Percentiles rank a stretch among this genome's conserved stretches.
These are phyloP conservation scores for Athalia cordata DNA, from an alignment of 2,888 invertebrate species.

Conservation along the genomic window DNA sequence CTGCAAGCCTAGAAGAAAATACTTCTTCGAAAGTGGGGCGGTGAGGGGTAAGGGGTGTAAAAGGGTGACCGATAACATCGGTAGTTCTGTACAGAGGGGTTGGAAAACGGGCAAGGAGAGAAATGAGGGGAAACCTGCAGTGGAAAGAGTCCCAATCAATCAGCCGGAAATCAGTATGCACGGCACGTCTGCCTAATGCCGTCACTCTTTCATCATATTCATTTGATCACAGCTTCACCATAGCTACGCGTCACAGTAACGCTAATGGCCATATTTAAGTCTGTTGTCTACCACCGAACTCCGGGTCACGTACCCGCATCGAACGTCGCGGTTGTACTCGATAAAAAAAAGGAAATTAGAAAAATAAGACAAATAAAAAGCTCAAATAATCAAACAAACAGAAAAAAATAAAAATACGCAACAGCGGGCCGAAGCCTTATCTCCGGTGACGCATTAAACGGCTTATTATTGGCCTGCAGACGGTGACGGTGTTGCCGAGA, in stretches of 20 bases:
- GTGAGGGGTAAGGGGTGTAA: neutral
- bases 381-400: too few relatives aligned
- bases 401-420: too few relatives aligned
- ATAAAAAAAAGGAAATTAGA: too few relatives aligned
- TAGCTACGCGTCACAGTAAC: slow-evolving; percentile 60
- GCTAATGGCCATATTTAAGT: slow-evolving; percentile 69
- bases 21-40: slow-evolving; percentile 3
- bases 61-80: slow-evolving; percentile 50
- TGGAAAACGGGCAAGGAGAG: neutral
- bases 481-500: slow-evolving; percentile 60
- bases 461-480: slow-evolving; percentile 58
- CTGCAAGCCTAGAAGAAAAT: too few relatives aligned
- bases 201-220: slow-evolving; percentile 73
- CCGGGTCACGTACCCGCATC: neutral
- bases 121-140: neutral
- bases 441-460: slow-evolving; percentile 42
- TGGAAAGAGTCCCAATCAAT: slow-evolving; percentile 72
- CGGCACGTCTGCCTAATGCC: slow-evolving; percentile 73
- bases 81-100: slow-evolving; percentile 46
- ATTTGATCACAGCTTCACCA: slow-evolving; percentile 69
- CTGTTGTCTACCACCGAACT: slow-evolving; percentile 52
- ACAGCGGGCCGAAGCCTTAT: slow-evolving; percentile 22
- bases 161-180: slow-evolving; percentile 73
- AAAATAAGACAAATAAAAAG: too few relatives aligned
- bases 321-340: too few relatives aligned